phyloP scores from a whole-genome alignment of 2,888 invertebrate species.

The Eupithecia subumbrata region DNA sequence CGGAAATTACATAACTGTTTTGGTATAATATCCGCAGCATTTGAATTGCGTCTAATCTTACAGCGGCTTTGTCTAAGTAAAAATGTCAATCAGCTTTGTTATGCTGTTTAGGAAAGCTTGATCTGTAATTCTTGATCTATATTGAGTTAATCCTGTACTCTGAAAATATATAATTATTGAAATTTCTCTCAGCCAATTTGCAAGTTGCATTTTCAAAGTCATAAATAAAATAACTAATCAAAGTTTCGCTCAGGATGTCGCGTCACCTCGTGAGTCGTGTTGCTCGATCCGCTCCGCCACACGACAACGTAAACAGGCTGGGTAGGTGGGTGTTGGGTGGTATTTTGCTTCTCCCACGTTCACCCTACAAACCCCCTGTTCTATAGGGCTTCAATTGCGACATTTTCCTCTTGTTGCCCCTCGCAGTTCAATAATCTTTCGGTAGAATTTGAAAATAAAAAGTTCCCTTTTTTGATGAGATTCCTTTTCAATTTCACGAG shows the following conservation, averaged over 20 bases:
- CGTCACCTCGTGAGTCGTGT: constrained; percentile 4
- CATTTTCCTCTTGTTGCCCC: constrained; percentile 71
- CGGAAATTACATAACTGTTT: constrained; percentile 34
- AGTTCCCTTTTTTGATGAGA: constrained; percentile 47
- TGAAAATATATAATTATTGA: neutral
- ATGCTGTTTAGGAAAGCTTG: neutral
- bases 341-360: constrained; percentile 38
- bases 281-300: constrained; percentile 60
- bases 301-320: constrained; percentile 70
- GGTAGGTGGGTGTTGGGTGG: constrained; percentile 51
- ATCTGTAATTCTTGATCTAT: neutral
- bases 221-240: constrained; percentile 37
- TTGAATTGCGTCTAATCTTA: constrained; percentile 25
- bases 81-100: neutral
- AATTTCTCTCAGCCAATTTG: neutral
- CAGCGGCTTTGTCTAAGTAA: neutral
- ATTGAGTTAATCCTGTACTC: neutral
- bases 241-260: constrained; percentile 62
- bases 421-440: constrained; percentile 71
- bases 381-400: constrained; percentile 67
- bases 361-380: constrained; percentile 40
- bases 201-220: neutral
- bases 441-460: constrained; percentile 65
- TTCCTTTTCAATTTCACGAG: constrained; percentile 18
- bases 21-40: constrained; percentile 13